phyloP scores from a whole-genome alignment of 2,888 invertebrate genomes.

The Magallana nippona region DNA sequence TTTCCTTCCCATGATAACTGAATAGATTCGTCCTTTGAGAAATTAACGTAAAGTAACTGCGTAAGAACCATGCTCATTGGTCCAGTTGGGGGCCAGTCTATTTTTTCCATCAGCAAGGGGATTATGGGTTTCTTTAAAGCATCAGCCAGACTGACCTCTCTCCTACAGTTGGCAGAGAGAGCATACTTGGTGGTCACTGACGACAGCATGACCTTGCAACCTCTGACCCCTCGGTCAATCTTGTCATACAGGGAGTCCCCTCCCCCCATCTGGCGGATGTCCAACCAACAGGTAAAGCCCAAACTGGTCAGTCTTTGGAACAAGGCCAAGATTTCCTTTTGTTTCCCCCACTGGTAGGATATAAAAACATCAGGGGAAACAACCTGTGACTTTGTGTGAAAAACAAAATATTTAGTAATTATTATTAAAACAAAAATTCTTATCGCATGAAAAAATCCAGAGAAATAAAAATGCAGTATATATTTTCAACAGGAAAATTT shows the following conservation, averaged over 20 bases:
- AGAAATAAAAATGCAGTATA: no score
- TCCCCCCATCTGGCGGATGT: constrained; percentile 76
- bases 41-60: constrained; percentile 68
- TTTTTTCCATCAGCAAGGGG: constrained; percentile 70
- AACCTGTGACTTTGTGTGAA: background rate
- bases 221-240: constrained; percentile 70
- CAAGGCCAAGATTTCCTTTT: constrained; percentile 67
- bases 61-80: constrained; percentile 74
- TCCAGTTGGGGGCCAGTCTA: constrained; percentile 72
- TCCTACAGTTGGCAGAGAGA: constrained; percentile 68
- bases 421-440: no score
- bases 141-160: constrained; percentile 72
- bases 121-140: constrained; percentile 73
- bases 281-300: constrained; percentile 75
- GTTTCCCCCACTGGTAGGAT: constrained; percentile 77
- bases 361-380: constrained; percentile 67
- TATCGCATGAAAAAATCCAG: no score
- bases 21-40: constrained; percentile 53
- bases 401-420: no score
- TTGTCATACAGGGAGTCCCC: constrained; percentile 76
- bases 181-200: constrained; percentile 71
- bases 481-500: no score
- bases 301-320: constrained; percentile 65
- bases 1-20: constrained; percentile 59
- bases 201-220: constrained; percentile 57